Base-by-base conservation (phyloP, 2,888 invertebrate genomes). In the Tortrix viridana region DNA sequence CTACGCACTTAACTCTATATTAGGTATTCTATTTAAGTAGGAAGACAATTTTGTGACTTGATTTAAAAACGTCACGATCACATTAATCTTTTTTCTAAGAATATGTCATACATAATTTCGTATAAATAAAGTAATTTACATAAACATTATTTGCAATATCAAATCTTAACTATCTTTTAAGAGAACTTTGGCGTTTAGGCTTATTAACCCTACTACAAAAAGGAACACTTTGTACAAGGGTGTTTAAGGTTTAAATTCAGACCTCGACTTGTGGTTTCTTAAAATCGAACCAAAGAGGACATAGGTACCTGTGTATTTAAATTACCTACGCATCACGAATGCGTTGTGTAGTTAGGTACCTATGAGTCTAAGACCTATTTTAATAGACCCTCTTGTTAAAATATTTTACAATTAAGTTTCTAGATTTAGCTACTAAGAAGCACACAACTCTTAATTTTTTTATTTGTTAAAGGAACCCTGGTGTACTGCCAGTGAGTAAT, bases 121-220 rank as follows among this genome's bases (percentile, higher is more conserved):
- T 58, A 63, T 63, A 58, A 63, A 63, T 63, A 53, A 52, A 47
- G 52, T 48, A 57, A 63, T 58, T 57, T 58, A 58, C 53, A 53
- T 63, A 48, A 63, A 58, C 16, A 52, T 47, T 63, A 62, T 57
- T 58, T 63, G 53, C 53, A 18, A 53, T 63, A 58, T 57, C 20
- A 43, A 58, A 43, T 48, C 53, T 52, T 63, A 58, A 63, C 56
- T 57, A 63, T 53, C 43, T 18, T 18, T 32, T 50, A 63, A 58
- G 57, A 53, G 52, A 63, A 53, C 63, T 63, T 63, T 63, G 63
- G 63, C 53, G 63, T 63, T 53, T 58, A 58, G 52, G 52, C 53
- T 50, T 56, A 54, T 43, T 43, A 43, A 63, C 53, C 58, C 56
- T 56, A 62, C 23, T 37, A 46, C 55, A 56, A 56, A n/a, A 50